These are phyloP conservation scores for Pangasius mekongensis DNA, from an alignment of 2,797 vertebrate species.

Conservation along the genomic window DNA sequence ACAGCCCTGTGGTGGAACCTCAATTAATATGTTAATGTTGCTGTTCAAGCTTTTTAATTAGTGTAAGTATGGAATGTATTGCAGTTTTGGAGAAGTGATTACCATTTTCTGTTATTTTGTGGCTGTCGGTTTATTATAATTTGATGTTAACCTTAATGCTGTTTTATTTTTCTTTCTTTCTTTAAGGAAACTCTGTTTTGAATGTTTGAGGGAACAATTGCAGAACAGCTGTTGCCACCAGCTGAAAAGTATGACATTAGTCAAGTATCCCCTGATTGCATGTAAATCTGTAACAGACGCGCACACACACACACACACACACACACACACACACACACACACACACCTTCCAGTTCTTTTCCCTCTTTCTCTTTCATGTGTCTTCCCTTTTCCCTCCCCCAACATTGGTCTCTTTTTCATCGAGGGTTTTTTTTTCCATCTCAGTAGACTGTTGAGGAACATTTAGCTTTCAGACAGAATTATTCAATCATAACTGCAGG, in stretches of 20 bases:
- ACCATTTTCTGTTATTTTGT: constrained; percentile 50
- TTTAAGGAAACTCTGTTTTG: constrained; percentile 13
- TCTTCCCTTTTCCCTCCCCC: constrained; percentile 28
- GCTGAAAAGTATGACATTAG: constrained; percentile 42
- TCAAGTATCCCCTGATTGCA: constrained; percentile 42
- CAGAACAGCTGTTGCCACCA: constrained; percentile 33
- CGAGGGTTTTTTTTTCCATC: constrained; percentile 50
- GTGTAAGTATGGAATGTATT: constrained; percentile 61
- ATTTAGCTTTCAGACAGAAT: constrained; percentile 88
- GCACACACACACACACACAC: constrained; percentile 22
- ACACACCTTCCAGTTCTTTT: constrained; percentile 15
- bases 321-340: not conserved
- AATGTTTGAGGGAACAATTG: constrained; percentile 38
- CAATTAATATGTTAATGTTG: constrained; percentile 76
- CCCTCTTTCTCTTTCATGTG: constrained; percentile 34
- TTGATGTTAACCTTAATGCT: constrained; percentile 46
- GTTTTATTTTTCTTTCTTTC: constrained; percentile 31
- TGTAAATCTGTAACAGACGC: constrained; percentile 39
- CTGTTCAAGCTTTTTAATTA: constrained; percentile 63
- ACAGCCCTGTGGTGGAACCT: constrained; percentile 62
- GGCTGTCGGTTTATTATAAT: constrained; percentile 45
- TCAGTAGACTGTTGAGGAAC: constrained; percentile 79
- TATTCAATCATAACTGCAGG: constrained; percentile 83
- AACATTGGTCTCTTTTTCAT: constrained; percentile 40
- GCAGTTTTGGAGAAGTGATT: constrained; percentile 54